Evolutionary conservation across 2,888 invertebrate genomes (phyloP), one percentile per base, ranked within the genome.

Genomic region (Diaphora mendica): DNA sequence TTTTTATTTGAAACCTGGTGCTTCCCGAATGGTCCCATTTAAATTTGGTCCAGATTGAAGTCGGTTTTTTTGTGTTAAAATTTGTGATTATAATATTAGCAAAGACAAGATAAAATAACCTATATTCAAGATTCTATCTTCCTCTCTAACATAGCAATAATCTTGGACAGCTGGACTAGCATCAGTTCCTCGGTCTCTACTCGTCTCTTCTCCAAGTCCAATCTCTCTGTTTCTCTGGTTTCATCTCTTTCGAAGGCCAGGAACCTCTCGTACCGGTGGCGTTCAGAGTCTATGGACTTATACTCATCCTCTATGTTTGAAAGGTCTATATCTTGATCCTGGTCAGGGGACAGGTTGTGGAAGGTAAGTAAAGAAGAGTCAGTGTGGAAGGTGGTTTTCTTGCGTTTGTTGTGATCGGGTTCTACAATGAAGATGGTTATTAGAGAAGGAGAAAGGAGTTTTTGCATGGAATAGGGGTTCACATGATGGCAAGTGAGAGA

Each of bases 81-180:
- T n/a, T n/a, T n/a, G n/a, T n/a, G n/a, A n/a, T n/a, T n/a, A 39
- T 11, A 11, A 39, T 39, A 11, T 39, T 39, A 39, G 39, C 39
- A 44, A 8, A 68, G 1, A 55, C 26, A 33, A 59, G 42, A 39
- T n/a, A 20, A 42, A 66, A 20, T 68, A 71, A 74, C 70, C 70
- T 30, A 44, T 30, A 78, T 42, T 93, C 88, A 94, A 76, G 89
- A 89, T 64, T 86, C 88, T 66, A 62, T 62, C 30, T 89, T 91
- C 75, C 84, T 87, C 78, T 94, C 93, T 82, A 95, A 77, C 71
- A 94, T 86, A 23, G 85, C 88, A 35, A 94, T 83, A 20, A 95
- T 94, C 83, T 84, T 93, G 0, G 91, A 84, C 2, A 95, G 76
- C 72, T 92, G 90, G n/a, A 83, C 76, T 77, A 93, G 75, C 75